These are phyloP conservation scores for Apodemia zela DNA, from an alignment of 2,888 invertebrate genomes.

Conservation along the genomic window DNA sequence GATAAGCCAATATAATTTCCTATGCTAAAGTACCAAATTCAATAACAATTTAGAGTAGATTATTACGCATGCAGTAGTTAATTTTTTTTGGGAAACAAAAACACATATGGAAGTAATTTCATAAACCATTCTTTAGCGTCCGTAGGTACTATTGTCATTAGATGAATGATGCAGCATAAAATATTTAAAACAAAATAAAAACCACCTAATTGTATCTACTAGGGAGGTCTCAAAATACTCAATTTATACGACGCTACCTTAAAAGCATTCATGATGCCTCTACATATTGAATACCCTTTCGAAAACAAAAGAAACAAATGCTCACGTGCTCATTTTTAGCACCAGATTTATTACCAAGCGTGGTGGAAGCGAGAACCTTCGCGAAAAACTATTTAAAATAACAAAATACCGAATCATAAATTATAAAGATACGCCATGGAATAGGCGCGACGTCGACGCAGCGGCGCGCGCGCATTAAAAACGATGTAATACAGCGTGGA, in stretches of 20 bases:
- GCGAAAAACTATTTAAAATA: constrained; percentile 65
- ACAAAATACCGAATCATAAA: constrained; percentile 65
- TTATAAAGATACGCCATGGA: constrained; percentile 50
- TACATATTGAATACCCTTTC: constrained; percentile 23
- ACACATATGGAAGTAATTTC: too few species aligned
- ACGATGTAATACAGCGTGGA: constrained; percentile 64
- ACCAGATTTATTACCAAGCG: constrained; percentile 71
- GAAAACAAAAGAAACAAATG: constrained; percentile 50
- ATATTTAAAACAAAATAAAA: background rate
- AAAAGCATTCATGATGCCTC: constrained; percentile 22
- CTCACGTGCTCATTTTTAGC: constrained; percentile 67
- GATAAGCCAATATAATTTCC: too few species aligned
- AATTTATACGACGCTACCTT: constrained; percentile 20
- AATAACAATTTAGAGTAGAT: too few species aligned
- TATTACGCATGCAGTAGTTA: too few species aligned
- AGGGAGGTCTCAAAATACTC: constrained; percentile 27
- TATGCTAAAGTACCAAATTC: too few species aligned
- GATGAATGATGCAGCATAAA: too few species aligned
- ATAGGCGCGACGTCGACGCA: constrained; percentile 35
- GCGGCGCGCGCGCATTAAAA: constrained; percentile 52
- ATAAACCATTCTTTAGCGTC: too few species aligned
- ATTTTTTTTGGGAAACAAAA: too few species aligned
- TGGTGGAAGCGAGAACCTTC: constrained; percentile 57
- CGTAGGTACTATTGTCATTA: too few species aligned
- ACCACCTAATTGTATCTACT: constrained; percentile 14